Evolutionary conservation across 2,888 invertebrate species (phyloP).

Genomic region (Syrphus vitripennis): DNA sequence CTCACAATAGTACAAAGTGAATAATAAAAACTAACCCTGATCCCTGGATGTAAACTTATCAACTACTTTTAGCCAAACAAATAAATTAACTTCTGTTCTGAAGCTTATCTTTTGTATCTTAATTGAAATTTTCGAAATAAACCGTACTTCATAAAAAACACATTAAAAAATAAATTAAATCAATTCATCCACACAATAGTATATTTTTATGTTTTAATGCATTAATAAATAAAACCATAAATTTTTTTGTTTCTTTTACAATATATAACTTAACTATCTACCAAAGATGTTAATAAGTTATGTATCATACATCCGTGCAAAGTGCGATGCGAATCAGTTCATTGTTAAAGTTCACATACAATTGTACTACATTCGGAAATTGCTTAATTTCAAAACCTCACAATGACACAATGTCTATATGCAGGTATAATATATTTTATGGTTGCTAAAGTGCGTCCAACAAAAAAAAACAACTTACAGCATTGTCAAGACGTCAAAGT

Average conservation of each 20-base stretch:
- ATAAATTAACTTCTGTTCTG: too few relatives aligned
- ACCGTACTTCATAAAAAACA: too few relatives aligned
- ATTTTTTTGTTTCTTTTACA: background rate
- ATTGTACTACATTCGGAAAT: background rate
- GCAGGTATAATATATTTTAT: background rate
- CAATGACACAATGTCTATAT: background rate
- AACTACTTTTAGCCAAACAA: too few relatives aligned
- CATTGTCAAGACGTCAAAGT: slow-evolving; percentile 2
- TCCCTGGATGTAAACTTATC: too few relatives aligned
- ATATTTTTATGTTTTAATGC: background rate
- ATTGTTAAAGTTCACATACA: background rate
- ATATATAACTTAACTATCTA: background rate
- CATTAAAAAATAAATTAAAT: too few relatives aligned
- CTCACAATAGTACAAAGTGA: too few relatives aligned
- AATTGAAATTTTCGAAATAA: too few relatives aligned
- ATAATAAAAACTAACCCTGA: too few relatives aligned
- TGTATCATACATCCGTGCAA: background rate
- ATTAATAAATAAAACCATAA: background rate
- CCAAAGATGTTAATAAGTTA: background rate
- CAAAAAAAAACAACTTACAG: background rate
- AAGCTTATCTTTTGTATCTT: too few relatives aligned
- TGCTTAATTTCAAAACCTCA: background rate
- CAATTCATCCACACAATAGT: too few relatives aligned
- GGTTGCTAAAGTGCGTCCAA: background rate
- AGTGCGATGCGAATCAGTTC: background rate